A percentile compares a stretch with the other conserved stretches of the same genome.
Evolutionary conservation across 2,797 vertebrate species (phyloP).

Genomic region (Picus viridis): DNA sequence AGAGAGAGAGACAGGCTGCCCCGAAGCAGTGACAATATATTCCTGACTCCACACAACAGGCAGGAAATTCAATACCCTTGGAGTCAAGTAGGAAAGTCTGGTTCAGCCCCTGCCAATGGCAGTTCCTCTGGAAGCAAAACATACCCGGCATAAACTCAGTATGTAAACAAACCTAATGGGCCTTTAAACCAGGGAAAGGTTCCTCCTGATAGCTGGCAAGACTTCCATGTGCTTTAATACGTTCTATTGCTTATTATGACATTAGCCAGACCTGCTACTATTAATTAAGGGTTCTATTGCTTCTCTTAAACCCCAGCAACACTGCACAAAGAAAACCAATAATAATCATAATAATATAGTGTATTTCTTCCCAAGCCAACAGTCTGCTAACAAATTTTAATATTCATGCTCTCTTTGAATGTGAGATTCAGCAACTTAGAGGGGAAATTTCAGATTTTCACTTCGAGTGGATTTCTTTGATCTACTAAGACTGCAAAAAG

Average conservation of each 20-base stretch:
- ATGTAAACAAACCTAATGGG: conserved; percentile 55
- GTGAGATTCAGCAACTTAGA: neutral
- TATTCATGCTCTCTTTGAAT: neutral
- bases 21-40: neutral
- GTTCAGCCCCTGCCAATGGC: conserved; percentile 7
- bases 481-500: neutral
- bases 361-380: neutral
- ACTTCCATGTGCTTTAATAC: neutral
- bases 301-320: neutral
- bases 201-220: conserved; percentile 51
- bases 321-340: neutral
- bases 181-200: conserved; percentile 37
- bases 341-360: neutral
- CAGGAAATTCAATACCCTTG: conserved; percentile 52
- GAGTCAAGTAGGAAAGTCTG: conserved; percentile 33
- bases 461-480: neutral
- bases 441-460: neutral
- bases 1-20: neutral
- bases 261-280: conserved; percentile 27
- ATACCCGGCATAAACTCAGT: conserved; percentile 24
- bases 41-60: neutral
- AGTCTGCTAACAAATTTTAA: conserved; percentile 1
- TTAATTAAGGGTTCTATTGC: conserved; percentile 55
- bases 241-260: conserved; percentile 46
- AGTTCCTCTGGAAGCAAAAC: conserved; percentile 24